Evolutionary conservation across 2,113 vertebrate genomes (phyloP), one percentile per base, ranked within the genome.

Genomic region (Coptodon bakossiorum): DNA sequence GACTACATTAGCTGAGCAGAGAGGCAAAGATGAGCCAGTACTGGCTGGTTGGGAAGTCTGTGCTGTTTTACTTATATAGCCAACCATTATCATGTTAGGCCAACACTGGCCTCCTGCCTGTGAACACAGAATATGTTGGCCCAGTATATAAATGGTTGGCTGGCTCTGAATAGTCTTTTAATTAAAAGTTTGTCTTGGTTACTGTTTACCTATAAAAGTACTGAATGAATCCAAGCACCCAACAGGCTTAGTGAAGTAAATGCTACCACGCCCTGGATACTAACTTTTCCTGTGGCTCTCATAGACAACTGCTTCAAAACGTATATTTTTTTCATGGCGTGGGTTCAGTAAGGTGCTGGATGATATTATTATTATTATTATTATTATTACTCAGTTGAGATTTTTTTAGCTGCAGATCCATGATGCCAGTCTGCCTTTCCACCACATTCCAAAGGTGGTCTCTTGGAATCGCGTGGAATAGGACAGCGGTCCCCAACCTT

Each of bases 71-170:
- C 82, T 45, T 71, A 56, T 80, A 63, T 85, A 80, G 53, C 90
- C 31, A 57, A 57, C 27, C 27, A 43, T 63, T 80, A 34, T 90
- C 52, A 84, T 84, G 80, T 71, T 2, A 1, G 34, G 57, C 86
- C 88, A 88, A 85, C 45, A 6, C 78, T 83, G 86, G 83, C 88
- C 66, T 79, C 27, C 40, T 73, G 87, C 89, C 89, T 80, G 22
- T 80, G 63, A 81, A 57, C 52, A 17, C 22, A 73, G 78, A 48
- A 1, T 59, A 85, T 6, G n/a, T 57, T 88, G 89, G 87, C 88
- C 22, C 10, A 3, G 5, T 53, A 31, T 80, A 22, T 78, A 80
- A 76, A 63, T 24, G 24, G n/a, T 61, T 86, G 79, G 66, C 66
- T 24, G 4, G 27, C 66, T 4, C 7, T 12, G 40, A 61, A 78